Conservation (phyloP, 2,797 vertebrate species). For the Characodon lateralis region DNA sequence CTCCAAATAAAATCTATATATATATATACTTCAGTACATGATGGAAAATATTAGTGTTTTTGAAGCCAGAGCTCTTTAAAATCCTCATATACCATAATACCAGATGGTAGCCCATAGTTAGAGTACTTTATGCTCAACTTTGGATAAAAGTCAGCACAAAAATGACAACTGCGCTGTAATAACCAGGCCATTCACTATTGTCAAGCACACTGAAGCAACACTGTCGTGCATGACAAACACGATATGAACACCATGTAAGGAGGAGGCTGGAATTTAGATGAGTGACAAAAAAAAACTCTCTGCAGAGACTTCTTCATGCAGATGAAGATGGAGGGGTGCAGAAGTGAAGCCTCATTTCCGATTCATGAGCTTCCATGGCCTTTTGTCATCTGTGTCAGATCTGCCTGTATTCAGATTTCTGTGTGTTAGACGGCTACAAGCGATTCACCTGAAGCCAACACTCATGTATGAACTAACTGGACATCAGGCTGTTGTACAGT, state of each 20-base stretch:
- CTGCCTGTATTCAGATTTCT: conserved; percentile 1
- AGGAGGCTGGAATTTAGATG: conserved; percentile 39
- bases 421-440: conserved; percentile 32
- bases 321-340: conserved; percentile 49
- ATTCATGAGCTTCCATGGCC: conserved; percentile 72
- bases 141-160: not conserved
- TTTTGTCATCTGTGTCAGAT: conserved; percentile 57
- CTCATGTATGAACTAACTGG: conserved; percentile 23
- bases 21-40: no score
- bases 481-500: conserved; percentile 17
- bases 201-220: conserved; percentile 20
- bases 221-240: conserved; percentile 42
- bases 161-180: not conserved
- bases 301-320: conserved; percentile 57
- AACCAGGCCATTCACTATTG: conserved; percentile 15
- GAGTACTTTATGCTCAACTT: not conserved
- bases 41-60: not conserved
- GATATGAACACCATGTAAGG: conserved; percentile 44
- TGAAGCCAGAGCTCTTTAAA: not conserved
- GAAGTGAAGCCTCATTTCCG: conserved; percentile 60
- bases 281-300: conserved; percentile 26
- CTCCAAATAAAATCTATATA: not conserved
- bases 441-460: conserved; percentile 51
- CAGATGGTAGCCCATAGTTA: not conserved
- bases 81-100: not conserved